Evolutionary conservation across 2,797 vertebrate species (phyloP).

Genomic region (Pogonophryne albipinna): DNA sequence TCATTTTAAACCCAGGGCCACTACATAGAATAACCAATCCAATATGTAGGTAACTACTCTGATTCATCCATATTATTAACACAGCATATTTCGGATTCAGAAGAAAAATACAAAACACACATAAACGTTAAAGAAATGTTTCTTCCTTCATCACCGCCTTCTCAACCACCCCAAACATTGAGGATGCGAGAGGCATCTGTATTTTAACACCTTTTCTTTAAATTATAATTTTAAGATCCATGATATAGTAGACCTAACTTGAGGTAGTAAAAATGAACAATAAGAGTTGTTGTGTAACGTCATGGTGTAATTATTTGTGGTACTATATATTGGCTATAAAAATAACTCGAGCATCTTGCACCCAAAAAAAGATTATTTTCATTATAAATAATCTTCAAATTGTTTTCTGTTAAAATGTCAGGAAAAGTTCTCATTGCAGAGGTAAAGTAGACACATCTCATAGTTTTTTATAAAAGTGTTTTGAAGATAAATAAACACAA

Average conservation of each 20-base stretch:
- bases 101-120: not conserved
- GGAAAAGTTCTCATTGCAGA: not conserved
- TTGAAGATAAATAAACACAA: constrained; percentile 37
- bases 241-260: not conserved
- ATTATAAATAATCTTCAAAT: not conserved
- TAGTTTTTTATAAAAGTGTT: constrained; percentile 3
- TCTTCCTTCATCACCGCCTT: not conserved
- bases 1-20: not conserved
- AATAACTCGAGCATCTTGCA: not conserved
- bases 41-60: not conserved
- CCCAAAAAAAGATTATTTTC: not conserved
- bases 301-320: not conserved
- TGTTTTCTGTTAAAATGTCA: not conserved
- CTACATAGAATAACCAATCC: not conserved
- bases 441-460: not conserved
- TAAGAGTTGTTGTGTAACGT: not conserved
- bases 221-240: too few relatives aligned
- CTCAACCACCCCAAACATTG: not conserved
- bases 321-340: not conserved
- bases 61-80: not conserved
- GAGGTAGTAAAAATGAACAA: not conserved
- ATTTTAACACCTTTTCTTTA: constrained; percentile 4
- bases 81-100: not conserved
- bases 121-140: not conserved
- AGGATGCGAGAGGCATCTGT: not conserved